Evolutionary conservation across 1,140 invertebrate genomes (phyloP), one percentile per base, ranked within the genome.

Genomic region (Ericerus pela): DNA sequence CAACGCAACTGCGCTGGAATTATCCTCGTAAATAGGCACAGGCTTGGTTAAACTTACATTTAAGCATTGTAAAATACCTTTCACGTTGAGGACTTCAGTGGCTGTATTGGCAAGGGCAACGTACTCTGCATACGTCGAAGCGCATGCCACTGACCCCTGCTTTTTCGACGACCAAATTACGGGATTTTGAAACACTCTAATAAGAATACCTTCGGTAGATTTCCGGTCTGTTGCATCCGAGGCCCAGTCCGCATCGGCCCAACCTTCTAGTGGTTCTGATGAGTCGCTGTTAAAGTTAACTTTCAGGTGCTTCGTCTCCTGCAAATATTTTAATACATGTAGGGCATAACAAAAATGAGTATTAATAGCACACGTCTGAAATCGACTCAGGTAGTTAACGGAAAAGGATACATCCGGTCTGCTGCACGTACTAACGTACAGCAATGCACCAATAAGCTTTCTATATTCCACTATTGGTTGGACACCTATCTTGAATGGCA

Each of bases 381-480:
- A 70, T 53, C 66, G 61, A 22, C 64, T 63, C 8, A 70, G 56
- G 51, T 63, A 62, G 36, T 56, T 63, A 1, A 38, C 36, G 2
- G 36, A 38, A 38, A 71, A 72, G 26, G 65, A 60, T 31, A 73
- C 66, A 60, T 73, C 69, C 29, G 69, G 69, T 58, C 69, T 53
- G 6, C 66, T 66, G 10, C 61, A 58, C 28, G 67, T 61, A 24
- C 68, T 61, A n/a, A 69, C 51, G 59, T 71, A 71, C 60, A 72
- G 64, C 14, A 73, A 60, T 11, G 54, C 60, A 31, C 67, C 67
- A 54, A 70, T 64, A 33, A 69, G 56, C 58, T 64, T 60, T 57
- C 60, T 62, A 61, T 68, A 69, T 28, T 63, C 59, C 31, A 61
- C 54, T 12, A 18, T 38, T n/a, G n/a, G n/a, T 3, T 14, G n/a